Evolutionary conservation across 2,888 invertebrate species (phyloP).

Genomic region (Euzophera pinguis): DNA sequence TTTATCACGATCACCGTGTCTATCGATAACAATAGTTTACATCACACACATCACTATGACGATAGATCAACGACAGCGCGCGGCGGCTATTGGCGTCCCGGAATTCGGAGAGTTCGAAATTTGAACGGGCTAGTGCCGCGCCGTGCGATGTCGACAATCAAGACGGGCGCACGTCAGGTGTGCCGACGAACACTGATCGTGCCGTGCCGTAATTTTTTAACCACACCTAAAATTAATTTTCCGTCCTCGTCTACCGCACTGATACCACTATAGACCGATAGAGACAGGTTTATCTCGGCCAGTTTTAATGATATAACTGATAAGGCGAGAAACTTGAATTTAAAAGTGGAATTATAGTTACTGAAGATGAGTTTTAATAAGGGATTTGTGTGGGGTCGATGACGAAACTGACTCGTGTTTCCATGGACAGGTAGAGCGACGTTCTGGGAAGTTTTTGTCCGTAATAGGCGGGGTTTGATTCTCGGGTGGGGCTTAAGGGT

Average conservation of each 20-base stretch:
- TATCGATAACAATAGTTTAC: constrained; percentile 56
- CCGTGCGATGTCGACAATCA: constrained; percentile 40
- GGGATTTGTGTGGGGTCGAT: constrained; percentile 43
- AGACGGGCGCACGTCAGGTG: constrained; percentile 62
- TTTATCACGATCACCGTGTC: constrained; percentile 58
- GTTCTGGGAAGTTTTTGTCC: constrained; percentile 55
- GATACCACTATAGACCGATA: constrained; percentile 27
- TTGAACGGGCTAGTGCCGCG: constrained; percentile 42
- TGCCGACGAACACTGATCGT: constrained; percentile 63
- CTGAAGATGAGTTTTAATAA: constrained; percentile 29
- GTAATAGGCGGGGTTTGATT: constrained; percentile 68
- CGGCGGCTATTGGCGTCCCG: constrained; percentile 41
- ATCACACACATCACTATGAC: constrained; percentile 67
- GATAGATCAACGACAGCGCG: constrained; percentile 28
- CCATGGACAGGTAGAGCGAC: constrained; percentile 48
- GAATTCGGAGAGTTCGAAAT: constrained; percentile 45
- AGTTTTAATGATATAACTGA: constrained; percentile 46
- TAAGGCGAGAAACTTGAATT: constrained; percentile 56
- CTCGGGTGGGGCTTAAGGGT: constrained; percentile 69
- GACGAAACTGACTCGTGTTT: constrained; percentile 48
- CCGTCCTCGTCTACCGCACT: constrained; percentile 51
- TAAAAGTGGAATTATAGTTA: constrained; percentile 34
- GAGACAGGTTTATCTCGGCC: constrained; percentile 49
- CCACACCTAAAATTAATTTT: constrained; percentile 56
- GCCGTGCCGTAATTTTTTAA: constrained; percentile 51